Base-by-base conservation (phyloP, 2,113 vertebrate species). In the Hyla sarda region DNA sequence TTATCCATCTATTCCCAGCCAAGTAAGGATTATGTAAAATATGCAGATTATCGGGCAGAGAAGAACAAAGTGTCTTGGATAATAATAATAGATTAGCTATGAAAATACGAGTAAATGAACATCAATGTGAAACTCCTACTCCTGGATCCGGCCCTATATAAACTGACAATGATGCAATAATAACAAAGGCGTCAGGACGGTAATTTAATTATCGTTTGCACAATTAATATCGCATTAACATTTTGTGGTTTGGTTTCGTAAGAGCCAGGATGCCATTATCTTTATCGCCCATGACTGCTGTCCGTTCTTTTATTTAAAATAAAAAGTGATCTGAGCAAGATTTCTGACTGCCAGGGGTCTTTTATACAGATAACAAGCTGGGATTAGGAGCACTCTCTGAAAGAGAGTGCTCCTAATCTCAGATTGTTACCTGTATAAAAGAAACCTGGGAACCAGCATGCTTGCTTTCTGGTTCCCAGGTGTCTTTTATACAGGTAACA, bases 181-280 rank as follows among this genome's bases (percentile, higher is more conserved):
- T 80, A 41, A 60, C 21, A 80, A 14, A 79, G 30, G 21, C 12
- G 11, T 19, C 32, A 41, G 12, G 21, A 16, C 52, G 58, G 32
- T 21, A 41, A 23, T 80, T 19, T 79, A 79, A 79, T 79, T n/a
- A 80, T 6, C 21, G 60, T 13, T 13, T 58, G 65, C 16, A 19
- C 77, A 80, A 60, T 54, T 80, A 80, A 80, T 80, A 80, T 13
- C 30, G 25, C 5, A 60, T 80, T 60, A 56, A 25, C 50, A 21
- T 80, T 80, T 21, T 80, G 77, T 80, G 77, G 77, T 56, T 56
- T 56, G 19, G 54, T 58, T 80, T n/a, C 48, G 8, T 50, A 28
- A 48, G 12, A 48, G 73, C 13, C 23, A 28, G 45, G 5, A 7
- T 4, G 28, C 13, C 25, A 48, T 52, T 30, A 50, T 48, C 16